These are phyloP conservation scores for Cryptomyrus ogoouensis DNA, from an alignment of 2,113 vertebrate species.

Conservation along the genomic window DNA sequence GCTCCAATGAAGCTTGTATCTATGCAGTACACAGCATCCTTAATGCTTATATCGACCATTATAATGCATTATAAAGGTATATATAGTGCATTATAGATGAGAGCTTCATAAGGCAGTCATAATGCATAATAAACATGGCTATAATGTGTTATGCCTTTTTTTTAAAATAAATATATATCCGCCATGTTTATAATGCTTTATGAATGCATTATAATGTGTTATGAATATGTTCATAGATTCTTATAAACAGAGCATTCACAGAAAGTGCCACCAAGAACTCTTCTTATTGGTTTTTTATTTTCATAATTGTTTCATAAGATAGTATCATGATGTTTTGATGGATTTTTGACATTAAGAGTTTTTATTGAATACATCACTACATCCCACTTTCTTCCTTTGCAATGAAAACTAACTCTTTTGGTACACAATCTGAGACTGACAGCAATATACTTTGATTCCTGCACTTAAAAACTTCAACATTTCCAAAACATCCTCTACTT, in stretches of 20 bases:
- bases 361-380: neutral
- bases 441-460: neutral
- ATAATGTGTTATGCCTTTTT: neutral
- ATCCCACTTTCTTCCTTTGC: neutral
- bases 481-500: neutral
- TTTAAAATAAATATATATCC: neutral
- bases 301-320: neutral
- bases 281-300: neutral
- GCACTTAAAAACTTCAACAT: neutral
- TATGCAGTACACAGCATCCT: neutral
- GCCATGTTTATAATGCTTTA: neutral
- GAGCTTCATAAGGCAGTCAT: neutral
- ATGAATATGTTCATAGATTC: neutral
- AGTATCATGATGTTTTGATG: neutral
- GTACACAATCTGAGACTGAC: neutral
- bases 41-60: neutral
- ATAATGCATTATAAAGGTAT: neutral
- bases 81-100: neutral
- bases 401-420: neutral
- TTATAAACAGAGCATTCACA: neutral
- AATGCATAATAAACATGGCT: neutral
- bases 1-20: neutral
- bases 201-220: neutral
- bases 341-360: neutral
- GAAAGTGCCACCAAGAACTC: neutral